These are phyloP conservation scores for Antheraea yamamai DNA, from an alignment of 2,888 invertebrate species.

Conservation along the genomic window DNA sequence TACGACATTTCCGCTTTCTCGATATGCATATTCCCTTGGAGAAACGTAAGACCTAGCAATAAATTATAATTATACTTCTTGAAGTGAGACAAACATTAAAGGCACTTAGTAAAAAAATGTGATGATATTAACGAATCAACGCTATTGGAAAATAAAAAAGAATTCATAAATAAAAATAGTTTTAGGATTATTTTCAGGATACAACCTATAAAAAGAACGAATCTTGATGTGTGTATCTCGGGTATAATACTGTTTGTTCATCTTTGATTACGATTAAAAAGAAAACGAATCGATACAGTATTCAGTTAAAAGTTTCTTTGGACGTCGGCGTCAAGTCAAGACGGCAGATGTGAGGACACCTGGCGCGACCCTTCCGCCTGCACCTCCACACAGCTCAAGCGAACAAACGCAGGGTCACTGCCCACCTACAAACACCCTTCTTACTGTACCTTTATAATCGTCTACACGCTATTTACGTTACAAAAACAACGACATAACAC, in stretches of 20 bases:
- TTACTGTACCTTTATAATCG: slow-evolving; percentile 53
- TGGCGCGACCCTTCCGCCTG: slow-evolving; percentile 78
- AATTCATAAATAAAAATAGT: not conserved
- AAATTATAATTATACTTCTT: not conserved
- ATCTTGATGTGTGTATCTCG: not conserved
- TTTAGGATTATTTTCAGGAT: not conserved
- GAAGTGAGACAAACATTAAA: not conserved
- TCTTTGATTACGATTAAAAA: slow-evolving; percentile 40
- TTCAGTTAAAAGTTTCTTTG: slow-evolving; percentile 50
- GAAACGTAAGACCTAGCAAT: not conserved
- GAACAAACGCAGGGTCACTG: slow-evolving; percentile 66
- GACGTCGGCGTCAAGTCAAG: slow-evolving; percentile 60
- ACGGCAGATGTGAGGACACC: slow-evolving; percentile 79
- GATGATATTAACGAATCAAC: not conserved
- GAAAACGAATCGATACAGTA: slow-evolving; percentile 57
- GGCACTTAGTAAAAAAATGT: not conserved
- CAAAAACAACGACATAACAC: slow-evolving; percentile 71
- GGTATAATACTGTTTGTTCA: not conserved
- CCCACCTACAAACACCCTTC: slow-evolving; percentile 72
- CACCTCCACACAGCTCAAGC: slow-evolving; percentile 47
- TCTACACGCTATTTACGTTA: slow-evolving; percentile 43
- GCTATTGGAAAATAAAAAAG: not conserved
- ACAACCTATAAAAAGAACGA: not conserved
- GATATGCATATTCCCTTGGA: not conserved
- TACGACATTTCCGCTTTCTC: too few species aligned